These are phyloP conservation scores for Procambarus virginalis DNA, from an alignment of 1,140 invertebrate genomes.

Conservation along the genomic window DNA sequence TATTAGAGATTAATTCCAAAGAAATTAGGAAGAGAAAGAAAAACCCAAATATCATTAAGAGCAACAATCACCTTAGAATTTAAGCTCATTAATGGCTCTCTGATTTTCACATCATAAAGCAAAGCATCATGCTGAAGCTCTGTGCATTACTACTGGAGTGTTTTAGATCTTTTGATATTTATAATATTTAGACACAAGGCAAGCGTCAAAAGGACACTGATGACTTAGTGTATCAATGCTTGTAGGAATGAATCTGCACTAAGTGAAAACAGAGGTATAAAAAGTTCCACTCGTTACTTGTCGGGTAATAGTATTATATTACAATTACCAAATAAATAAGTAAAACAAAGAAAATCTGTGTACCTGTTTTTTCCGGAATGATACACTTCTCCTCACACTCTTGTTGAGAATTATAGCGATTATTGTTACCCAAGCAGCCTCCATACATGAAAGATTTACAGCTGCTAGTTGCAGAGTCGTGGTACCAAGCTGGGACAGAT, in stretches of 20 bases:
- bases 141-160: background rate
- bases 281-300: too few species aligned
- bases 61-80: too few species aligned
- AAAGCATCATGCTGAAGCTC: background rate
- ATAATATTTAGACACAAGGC: too few species aligned
- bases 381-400: slow-evolving; percentile 86
- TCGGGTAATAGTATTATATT: too few species aligned
- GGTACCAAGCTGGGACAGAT: slow-evolving; percentile 89
- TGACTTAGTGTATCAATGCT: too few species aligned
- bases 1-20: background rate
- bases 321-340: background rate
- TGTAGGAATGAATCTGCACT: too few species aligned
- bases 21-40: background rate
- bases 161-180: too few species aligned
- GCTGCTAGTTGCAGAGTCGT: slow-evolving; percentile 82
- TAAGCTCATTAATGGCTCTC: too few species aligned
- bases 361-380: slow-evolving; percentile 68
- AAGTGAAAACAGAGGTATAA: too few species aligned
- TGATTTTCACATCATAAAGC: too few species aligned
- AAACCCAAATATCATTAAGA: too few species aligned
- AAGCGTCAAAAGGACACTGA: too few species aligned
- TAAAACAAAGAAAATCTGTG: slow-evolving; percentile 12
- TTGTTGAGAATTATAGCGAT: slow-evolving; percentile 88
- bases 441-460: slow-evolving; percentile 87
- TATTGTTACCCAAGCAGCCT: slow-evolving; percentile 84